A percentile compares a stretch with the other conserved stretches of the same genome.
These are phyloP conservation scores for Parnassius orleans DNA, from an alignment of 2,888 invertebrate genomes.

Conservation along the genomic window DNA sequence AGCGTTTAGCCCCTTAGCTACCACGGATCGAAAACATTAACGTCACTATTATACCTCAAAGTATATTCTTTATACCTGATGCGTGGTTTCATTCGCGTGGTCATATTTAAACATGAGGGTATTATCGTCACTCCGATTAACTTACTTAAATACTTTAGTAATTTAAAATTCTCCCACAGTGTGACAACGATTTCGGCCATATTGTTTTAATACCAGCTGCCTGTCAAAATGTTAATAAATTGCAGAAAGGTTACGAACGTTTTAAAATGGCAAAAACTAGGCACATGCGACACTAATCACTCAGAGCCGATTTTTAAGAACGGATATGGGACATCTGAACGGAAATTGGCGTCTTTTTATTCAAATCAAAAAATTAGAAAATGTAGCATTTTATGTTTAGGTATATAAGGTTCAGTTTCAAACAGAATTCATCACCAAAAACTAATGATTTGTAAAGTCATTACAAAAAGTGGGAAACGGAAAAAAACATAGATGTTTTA, in stretches of 20 bases:
- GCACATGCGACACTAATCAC: constrained; percentile 72
- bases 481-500: constrained; percentile 50
- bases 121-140: too few relatives aligned
- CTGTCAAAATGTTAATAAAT: constrained; percentile 46
- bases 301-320: constrained; percentile 71
- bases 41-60: too few relatives aligned
- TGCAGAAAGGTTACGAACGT: constrained; percentile 16
- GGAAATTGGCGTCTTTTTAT: constrained; percentile 78
- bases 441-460: constrained; percentile 23
- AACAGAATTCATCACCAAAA: not conserved
- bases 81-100: too few relatives aligned
- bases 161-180: constrained; percentile 7
- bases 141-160: too few relatives aligned
- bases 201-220: constrained; percentile 58
- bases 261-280: constrained; percentile 65
- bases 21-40: too few relatives aligned
- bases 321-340: constrained; percentile 70
- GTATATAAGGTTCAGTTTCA: constrained; percentile 35
- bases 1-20: too few relatives aligned
- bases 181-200: constrained; percentile 22
- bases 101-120: too few relatives aligned
- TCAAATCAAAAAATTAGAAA: constrained; percentile 15
- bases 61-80: too few relatives aligned
- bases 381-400: constrained; percentile 31
- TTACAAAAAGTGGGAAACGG: constrained; percentile 34